Conservation (phyloP, 2,797 vertebrate species). For the Pyrrhura leucotis region DNA sequence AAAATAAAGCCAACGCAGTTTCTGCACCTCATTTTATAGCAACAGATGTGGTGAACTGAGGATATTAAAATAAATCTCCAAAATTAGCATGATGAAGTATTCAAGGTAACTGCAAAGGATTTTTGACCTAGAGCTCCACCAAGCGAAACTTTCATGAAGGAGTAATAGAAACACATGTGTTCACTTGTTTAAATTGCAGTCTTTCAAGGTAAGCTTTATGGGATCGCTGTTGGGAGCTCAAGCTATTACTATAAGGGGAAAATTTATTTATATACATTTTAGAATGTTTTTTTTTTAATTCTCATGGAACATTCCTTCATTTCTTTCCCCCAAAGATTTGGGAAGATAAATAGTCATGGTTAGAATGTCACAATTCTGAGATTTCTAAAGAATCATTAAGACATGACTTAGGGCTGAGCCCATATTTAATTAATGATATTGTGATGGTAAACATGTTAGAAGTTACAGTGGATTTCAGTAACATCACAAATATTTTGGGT, state of each 20-base stretch:
- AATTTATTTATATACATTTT: background rate
- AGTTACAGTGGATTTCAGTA: background rate
- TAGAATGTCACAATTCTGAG: background rate
- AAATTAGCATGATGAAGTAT: background rate
- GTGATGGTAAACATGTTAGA: background rate
- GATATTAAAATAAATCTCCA: conserved; percentile 22
- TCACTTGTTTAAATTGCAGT: background rate
- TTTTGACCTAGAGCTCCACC: conserved; percentile 73
- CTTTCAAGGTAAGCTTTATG: background rate
- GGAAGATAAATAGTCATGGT: background rate
- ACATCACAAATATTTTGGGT: background rate
- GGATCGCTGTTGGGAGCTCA: background rate
- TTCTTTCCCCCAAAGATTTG: background rate
- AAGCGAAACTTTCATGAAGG: conserved; percentile 46
- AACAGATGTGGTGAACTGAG: conserved; percentile 34
- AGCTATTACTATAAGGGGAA: background rate
- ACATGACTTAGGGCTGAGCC: background rate
- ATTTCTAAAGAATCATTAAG: background rate
- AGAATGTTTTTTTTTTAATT: background rate
- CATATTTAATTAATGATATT: background rate
- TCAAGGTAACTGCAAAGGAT: background rate
- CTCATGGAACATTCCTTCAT: background rate
- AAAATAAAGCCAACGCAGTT: background rate
- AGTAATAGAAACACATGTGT: background rate
- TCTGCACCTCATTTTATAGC: conserved; percentile 16